Conservation (phyloP, 2,888 invertebrate species). For the Rhagium mordax region DNA sequence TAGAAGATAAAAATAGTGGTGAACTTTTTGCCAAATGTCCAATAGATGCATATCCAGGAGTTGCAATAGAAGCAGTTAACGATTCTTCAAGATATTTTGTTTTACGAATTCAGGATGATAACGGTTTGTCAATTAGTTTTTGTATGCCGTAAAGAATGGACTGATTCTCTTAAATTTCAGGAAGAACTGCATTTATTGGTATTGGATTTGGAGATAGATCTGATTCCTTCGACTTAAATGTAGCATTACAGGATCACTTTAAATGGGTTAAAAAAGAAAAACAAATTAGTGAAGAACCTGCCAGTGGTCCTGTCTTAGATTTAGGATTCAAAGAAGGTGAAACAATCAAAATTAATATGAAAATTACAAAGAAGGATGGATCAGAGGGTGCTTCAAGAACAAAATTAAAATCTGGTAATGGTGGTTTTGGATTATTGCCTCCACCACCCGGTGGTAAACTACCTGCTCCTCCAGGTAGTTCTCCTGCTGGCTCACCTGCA, state of each 20-base stretch:
- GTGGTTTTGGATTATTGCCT: constrained; percentile 75
- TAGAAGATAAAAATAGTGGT: constrained; percentile 95
- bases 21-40: constrained; percentile 98
- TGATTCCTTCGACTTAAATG: constrained; percentile 99
- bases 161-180: constrained; percentile 65
- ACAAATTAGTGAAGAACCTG: constrained; percentile 86
- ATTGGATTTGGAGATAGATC: constrained; percentile 98
- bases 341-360: constrained; percentile 99
- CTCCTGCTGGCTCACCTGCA: constrained; percentile 82
- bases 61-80: constrained; percentile 94
- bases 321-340: constrained; percentile 99
- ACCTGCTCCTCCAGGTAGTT: constrained; percentile 85
- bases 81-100: constrained; percentile 99
- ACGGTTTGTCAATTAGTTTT: constrained; percentile 74
- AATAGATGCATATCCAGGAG: constrained; percentile 94
- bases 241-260: constrained; percentile 98
- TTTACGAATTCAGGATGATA: constrained; percentile 93
- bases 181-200: constrained; percentile 94
- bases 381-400: constrained; percentile 80
- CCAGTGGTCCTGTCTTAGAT: constrained; percentile 88
- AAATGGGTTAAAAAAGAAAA: constrained; percentile 92
- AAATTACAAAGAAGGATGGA: constrained; percentile 94
- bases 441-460: constrained; percentile 89
- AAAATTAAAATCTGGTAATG: constrained; percentile 72
- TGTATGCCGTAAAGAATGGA: neutral